phyloP scores from a whole-genome alignment of 1,140 invertebrate genomes.

The Aradophagus sp. region DNA sequence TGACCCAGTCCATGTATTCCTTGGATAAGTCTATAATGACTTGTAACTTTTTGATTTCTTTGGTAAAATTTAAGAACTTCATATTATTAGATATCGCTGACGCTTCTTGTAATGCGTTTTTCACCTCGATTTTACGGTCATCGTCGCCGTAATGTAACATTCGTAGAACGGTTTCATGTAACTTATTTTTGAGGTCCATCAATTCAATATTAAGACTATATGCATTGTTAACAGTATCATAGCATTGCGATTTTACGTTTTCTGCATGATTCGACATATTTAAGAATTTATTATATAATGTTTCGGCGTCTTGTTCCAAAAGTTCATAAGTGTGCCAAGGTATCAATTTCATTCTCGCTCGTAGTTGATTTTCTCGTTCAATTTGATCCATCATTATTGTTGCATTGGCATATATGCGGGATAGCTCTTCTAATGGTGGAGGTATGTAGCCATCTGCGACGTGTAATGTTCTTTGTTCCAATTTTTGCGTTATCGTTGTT shows the following conservation, averaged over 20 bases:
- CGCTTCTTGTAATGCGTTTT: slow-evolving; percentile 78
- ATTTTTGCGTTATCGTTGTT: slow-evolving; percentile 76
- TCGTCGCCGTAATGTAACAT: slow-evolving; percentile 77
- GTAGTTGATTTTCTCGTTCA: slow-evolving; percentile 55
- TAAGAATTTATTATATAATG: slow-evolving; percentile 32
- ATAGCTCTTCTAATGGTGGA: slow-evolving; percentile 81
- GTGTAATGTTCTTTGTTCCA: slow-evolving; percentile 75
- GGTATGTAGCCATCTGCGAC: slow-evolving; percentile 81
- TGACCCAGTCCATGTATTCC: slow-evolving; percentile 69
- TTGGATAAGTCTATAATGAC: slow-evolving; percentile 69
- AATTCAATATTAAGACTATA: slow-evolving; percentile 66
- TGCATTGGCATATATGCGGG: slow-evolving; percentile 72
- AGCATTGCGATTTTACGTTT: slow-evolving; percentile 62
- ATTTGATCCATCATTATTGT: slow-evolving; percentile 60
- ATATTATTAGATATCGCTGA: slow-evolving; percentile 76
- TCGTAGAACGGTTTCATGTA: slow-evolving; percentile 68
- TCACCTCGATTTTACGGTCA: slow-evolving; percentile 77
- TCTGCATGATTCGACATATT: slow-evolving; percentile 52
- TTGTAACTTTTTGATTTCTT: slow-evolving; percentile 69
- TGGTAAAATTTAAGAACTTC: slow-evolving; percentile 74
- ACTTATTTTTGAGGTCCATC: slow-evolving; percentile 60
- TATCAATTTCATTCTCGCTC: slow-evolving; percentile 59
- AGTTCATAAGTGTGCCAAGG: slow-evolving; percentile 66
- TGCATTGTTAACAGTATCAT: slow-evolving; percentile 69
- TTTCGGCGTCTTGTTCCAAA: slow-evolving; percentile 57